Evolutionary conservation across 2,797 vertebrate genomes (phyloP).

Genomic region (Hyperoplus lanceolatus): DNA sequence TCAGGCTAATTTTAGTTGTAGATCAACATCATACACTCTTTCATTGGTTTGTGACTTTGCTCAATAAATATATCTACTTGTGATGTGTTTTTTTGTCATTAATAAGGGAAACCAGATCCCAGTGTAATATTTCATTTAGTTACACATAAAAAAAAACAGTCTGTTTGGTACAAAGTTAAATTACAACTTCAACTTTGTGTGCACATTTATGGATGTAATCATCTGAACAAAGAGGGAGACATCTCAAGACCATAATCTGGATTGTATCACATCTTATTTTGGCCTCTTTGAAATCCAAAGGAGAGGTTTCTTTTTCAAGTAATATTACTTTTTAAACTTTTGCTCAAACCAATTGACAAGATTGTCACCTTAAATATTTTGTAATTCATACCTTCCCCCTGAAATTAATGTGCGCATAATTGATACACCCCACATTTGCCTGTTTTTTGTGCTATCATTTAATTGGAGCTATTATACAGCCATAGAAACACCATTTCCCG

Average conservation of each 20-base stretch:
- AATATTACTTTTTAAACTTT: too few species aligned
- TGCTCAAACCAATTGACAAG: too few species aligned
- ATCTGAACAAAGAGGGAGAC: too few species aligned
- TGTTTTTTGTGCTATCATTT: not conserved
- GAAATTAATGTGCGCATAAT: not conserved
- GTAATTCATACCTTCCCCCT: not conserved
- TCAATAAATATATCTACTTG: constrained; percentile 74
- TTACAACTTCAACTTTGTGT: not conserved
- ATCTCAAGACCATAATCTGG: not conserved
- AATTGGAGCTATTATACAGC: not conserved
- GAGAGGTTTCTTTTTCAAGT: not conserved
- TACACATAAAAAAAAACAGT: not conserved
- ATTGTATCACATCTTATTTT: not conserved
- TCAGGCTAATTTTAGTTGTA: not conserved
- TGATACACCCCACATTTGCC: not conserved
- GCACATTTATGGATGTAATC: too few species aligned
- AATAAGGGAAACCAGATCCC: not conserved
- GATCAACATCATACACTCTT: constrained; percentile 6
- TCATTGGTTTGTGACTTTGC: constrained; percentile 56
- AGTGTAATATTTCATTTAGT: not conserved
- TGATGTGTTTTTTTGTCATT: constrained; percentile 4
- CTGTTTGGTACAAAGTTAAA: not conserved
- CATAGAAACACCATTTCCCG: not conserved
- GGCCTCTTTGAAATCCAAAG: not conserved
- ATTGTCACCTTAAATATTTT: too few species aligned